Conservation (phyloP, 2,797 vertebrate genomes). For the Vespertilio murinus region DNA sequence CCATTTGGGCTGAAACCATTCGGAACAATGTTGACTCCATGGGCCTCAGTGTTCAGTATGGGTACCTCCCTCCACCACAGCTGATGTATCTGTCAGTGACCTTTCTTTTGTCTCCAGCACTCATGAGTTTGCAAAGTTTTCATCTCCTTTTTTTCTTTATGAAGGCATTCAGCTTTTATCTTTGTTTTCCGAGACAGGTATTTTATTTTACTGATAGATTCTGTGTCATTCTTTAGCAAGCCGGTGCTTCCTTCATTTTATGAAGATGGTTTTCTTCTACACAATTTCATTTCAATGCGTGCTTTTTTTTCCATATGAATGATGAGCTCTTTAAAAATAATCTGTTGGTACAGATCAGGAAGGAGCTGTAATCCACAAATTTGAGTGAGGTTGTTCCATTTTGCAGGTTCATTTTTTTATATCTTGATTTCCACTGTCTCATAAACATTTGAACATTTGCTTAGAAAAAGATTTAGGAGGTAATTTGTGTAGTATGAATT, state of each 20-base stretch:
- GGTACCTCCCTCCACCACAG: not conserved
- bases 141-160: constrained; percentile 81
- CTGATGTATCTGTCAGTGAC: not conserved
- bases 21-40: not conserved
- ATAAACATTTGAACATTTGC: constrained; percentile 72
- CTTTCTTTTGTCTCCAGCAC: constrained; percentile 61
- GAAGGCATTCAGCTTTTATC: constrained; percentile 88
- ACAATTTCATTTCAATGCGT: constrained; percentile 82
- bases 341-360: constrained; percentile 72
- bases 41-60: not conserved
- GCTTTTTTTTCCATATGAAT: constrained; percentile 75
- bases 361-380: constrained; percentile 64
- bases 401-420: not conserved
- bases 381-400: constrained; percentile 38
- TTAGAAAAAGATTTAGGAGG: constrained; percentile 67
- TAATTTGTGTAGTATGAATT: constrained; percentile 71
- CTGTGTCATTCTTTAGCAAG: constrained; percentile 87
- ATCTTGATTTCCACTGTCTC: constrained; percentile 48
- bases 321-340: constrained; percentile 80
- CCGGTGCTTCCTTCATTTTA: constrained; percentile 87
- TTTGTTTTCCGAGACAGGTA: constrained; percentile 87
- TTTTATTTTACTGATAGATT: constrained; percentile 93
- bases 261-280: constrained; percentile 85
- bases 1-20: not conserved
- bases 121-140: constrained; percentile 47